Evolutionary conservation across 2,113 vertebrate species (phyloP), one percentile per base, ranked within the genome.

Genomic region (Zosterops borbonicus): DNA sequence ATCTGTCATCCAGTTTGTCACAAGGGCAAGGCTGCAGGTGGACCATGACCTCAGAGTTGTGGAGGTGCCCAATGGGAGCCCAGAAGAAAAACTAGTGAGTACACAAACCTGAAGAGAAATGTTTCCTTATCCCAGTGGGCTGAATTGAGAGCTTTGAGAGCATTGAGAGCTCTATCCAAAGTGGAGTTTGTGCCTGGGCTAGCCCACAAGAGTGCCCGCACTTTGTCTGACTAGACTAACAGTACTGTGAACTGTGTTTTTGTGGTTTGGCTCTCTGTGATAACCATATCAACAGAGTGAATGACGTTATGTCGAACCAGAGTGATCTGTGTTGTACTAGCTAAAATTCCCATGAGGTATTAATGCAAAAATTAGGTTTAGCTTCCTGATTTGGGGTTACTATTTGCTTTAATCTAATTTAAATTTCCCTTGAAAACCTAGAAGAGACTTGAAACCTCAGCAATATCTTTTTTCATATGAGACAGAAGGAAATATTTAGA

Each of bases 1-100:
- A 11, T 99, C 99, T 0, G 98, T 99, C 87, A 99, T 99, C 96
- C 99, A 99, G 97, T 99, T 99, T 77, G 98, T 99, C 96, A 98
- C 99, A 27, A 98, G 98, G 31, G 98, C 98, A 25, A 98, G 91
- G 12, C 97, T 99, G 58, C 98, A 94, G 82, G 98, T 98, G 47
- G 98, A 98, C 65, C 94, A 97, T 80, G 97, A 93, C 41, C 93
- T 98, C 11, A 85, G 98, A 76, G 98, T 98, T 47, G 97, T 99
- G 92, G 99, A 99, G 96, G 95, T 99, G 33, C 93, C 98, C 18
- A 90, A 23, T 17, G 99, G 99, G 55, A 98, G 98, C 75, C 97
- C 98, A 56, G 99, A 99, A 94, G 98, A 99, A 92, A 98, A 98
- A 94, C 82, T 93, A 94, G 99, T 99, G 96, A 99, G 99, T 98